Percentiles rank a stretch among this genome's conserved stretches.
phyloP scores from a whole-genome alignment of 2,797 vertebrate species.

The Catostomus latipinnis region DNA sequence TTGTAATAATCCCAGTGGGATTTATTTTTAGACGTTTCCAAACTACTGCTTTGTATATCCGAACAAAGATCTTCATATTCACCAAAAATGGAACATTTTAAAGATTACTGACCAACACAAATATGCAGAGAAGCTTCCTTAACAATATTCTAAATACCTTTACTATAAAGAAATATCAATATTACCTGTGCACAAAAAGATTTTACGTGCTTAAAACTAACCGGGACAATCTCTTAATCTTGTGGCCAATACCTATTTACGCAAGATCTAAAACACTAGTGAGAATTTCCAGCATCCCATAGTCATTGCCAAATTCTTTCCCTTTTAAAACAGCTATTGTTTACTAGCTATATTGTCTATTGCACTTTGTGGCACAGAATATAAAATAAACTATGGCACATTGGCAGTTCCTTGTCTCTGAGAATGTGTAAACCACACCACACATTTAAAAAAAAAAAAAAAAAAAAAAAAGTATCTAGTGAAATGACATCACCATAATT shows the following conservation, averaged over 20 bases:
- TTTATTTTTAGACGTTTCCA: slow-evolving; percentile 27
- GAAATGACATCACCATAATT: slow-evolving; percentile 1
- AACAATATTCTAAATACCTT: neutral
- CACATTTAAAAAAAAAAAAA: neutral
- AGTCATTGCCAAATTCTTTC: slow-evolving; percentile 19
- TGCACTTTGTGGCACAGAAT: slow-evolving; percentile 15
- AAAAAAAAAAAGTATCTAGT: neutral
- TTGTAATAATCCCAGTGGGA: slow-evolving; percentile 1
- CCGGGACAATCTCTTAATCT: slow-evolving; percentile 9
- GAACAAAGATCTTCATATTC: neutral
- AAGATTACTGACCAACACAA: too few species aligned
- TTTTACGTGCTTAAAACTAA: neutral
- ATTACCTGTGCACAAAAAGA: neutral
- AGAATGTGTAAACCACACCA: slow-evolving; percentile 30
- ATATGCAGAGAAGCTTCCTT: too few species aligned
- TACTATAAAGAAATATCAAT: slow-evolving; percentile 17
- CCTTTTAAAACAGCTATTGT: slow-evolving; percentile 36
- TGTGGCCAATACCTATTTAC: neutral
- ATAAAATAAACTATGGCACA: slow-evolving; percentile 8
- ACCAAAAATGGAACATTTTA: too few species aligned
- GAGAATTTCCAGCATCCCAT: neutral
- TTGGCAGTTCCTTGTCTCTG: slow-evolving; percentile 5
- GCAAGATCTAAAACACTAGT: neutral
- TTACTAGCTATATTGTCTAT: neutral
- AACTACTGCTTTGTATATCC: neutral